phyloP scores from a whole-genome alignment of 2,797 vertebrate genomes.

The Diceros bicornis region DNA sequence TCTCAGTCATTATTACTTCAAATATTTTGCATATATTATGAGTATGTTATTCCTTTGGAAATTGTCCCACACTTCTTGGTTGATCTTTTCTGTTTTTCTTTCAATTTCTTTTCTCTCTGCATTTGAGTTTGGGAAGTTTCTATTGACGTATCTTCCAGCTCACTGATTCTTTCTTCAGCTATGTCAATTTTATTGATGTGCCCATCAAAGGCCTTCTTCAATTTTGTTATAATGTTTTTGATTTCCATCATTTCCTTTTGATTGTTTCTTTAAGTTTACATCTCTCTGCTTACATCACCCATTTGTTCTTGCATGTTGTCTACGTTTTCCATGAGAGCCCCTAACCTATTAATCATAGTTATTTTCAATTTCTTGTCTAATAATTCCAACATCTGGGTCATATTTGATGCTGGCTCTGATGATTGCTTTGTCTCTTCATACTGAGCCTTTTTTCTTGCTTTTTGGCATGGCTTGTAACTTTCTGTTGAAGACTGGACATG shows the following conservation, averaged over 20 bases:
- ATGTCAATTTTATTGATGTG: neutral
- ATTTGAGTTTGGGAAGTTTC: neutral
- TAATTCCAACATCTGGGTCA: neutral
- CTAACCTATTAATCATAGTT: neutral
- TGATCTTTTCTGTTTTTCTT: neutral
- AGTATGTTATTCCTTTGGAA: neutral
- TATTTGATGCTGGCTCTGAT: neutral
- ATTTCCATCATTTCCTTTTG: neutral
- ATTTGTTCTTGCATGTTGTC: neutral
- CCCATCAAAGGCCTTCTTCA: neutral
- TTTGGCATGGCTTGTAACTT: neutral
- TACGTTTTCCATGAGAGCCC: too few relatives aligned
- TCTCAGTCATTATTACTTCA: neutral
- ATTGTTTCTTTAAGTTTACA: neutral
- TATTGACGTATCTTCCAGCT: neutral
- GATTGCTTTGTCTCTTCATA: neutral
- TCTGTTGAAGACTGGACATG: neutral
- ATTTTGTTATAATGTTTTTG: neutral
- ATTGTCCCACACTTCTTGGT: neutral
- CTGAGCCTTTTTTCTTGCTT: neutral
- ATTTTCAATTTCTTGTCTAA: neutral
- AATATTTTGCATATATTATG: neutral
- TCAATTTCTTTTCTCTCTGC: neutral
- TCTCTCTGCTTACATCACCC: neutral
- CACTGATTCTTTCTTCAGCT: neutral